phyloP scores from a whole-genome alignment of 1,140 invertebrate genomes.

The Hylaeus anthracinus region DNA sequence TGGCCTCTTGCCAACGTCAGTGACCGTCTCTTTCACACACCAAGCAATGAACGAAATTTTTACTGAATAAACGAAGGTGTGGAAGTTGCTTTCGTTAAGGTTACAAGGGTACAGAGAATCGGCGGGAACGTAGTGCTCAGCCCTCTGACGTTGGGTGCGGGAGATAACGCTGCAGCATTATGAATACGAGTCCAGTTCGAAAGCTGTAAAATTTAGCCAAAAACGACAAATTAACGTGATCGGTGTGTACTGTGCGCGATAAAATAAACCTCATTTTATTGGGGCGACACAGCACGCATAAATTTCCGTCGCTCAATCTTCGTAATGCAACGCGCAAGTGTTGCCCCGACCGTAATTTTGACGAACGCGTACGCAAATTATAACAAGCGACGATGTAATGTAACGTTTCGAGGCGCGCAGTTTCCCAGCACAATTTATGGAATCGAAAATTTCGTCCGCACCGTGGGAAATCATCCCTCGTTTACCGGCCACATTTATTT shows the following conservation, averaged over 20 bases:
- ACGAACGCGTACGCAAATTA: slow-evolving; percentile 35
- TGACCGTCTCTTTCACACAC: too few relatives aligned
- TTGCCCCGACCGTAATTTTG: slow-evolving; percentile 26
- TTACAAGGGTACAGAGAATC: too few relatives aligned
- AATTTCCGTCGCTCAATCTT: slow-evolving; percentile 14
- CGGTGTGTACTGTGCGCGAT: not conserved
- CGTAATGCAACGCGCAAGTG: not conserved
- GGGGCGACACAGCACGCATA: slow-evolving; percentile 1
- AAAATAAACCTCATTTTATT: slow-evolving; percentile 33
- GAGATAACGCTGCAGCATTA: too few relatives aligned
- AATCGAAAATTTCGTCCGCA: slow-evolving; percentile 21
- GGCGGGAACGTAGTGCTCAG: too few relatives aligned
- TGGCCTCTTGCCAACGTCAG: too few relatives aligned
- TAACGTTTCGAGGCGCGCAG: slow-evolving; percentile 2
- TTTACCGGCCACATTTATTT: not conserved
- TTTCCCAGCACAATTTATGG: slow-evolving; percentile 13
- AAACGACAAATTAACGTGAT: not conserved
- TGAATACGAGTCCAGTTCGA: too few relatives aligned
- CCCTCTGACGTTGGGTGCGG: too few relatives aligned
- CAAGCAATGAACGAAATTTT: too few relatives aligned
- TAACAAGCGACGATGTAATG: not conserved
- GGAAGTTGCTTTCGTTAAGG: too few relatives aligned
- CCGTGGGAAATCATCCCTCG: slow-evolving; percentile 11
- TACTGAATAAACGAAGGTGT: too few relatives aligned
- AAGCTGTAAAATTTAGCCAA: not conserved